Conservation (phyloP, 2,113 vertebrate genomes). For the Lasiurus borealis region DNA sequence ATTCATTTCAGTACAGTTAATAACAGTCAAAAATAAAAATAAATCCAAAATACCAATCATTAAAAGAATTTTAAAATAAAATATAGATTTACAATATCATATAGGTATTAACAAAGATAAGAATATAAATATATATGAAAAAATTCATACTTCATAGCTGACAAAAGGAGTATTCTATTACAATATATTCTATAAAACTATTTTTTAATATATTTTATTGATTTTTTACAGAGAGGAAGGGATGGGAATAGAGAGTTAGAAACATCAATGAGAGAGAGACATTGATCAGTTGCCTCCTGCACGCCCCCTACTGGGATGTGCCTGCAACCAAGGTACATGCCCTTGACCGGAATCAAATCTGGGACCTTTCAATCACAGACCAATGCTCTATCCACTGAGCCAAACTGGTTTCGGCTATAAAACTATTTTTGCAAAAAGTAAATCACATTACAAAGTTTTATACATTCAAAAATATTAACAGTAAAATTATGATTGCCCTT, state of each 20-base stretch:
- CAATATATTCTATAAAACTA: neutral
- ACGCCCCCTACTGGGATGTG: too few species aligned
- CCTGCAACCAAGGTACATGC: too few species aligned
- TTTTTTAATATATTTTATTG: too few species aligned
- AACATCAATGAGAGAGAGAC: too few species aligned
- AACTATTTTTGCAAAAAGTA: neutral
- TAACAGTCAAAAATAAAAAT: neutral
- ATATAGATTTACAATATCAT: neutral
- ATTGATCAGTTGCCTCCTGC: too few species aligned
- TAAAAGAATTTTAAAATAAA: constrained; percentile 15
- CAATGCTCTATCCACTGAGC: too few species aligned
- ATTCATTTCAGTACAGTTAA: neutral
- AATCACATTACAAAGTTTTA: neutral
- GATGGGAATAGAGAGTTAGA: too few species aligned
- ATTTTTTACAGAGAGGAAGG: too few species aligned
- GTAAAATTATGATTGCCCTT: neutral
- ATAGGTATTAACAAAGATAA: neutral
- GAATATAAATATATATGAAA: neutral
- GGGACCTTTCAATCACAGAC: too few species aligned
- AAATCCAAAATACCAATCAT: neutral
- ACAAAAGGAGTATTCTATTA: neutral
- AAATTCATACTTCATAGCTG: neutral
- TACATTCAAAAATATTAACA: neutral
- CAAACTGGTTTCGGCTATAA: too few species aligned
- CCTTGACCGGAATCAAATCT: too few species aligned